Evolutionary conservation across 2,888 invertebrate genomes (phyloP), one percentile per base, ranked within the genome.

Genomic region (Drosophila multiciliata): DNA sequence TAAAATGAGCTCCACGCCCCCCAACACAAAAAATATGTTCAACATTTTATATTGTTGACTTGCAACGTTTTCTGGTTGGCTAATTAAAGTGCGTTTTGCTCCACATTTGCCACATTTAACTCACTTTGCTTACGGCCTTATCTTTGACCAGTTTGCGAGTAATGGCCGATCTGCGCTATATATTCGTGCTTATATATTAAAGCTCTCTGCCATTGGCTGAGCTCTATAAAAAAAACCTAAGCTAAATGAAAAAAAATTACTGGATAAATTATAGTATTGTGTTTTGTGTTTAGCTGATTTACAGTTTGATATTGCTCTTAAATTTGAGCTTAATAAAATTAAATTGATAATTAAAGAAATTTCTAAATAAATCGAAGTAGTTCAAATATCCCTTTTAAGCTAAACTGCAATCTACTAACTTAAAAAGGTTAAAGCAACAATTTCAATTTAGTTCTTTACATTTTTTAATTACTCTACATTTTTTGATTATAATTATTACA

Each of bases 51-150:
- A 26, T 54, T 54, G 54, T 54, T 20, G 52, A 49, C 50, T 49
- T 60, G 36, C 29, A 48, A 74, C 63, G 68, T 76, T 78, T 83
- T 89, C 83, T 91, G 90, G 91, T 90, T 91, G 91, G 91, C 70
- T 82, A 80, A 79, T 89, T 87, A 84, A 82, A 90, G 85, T 83
- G 78, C 78, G 81, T 74, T 62, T 61, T 73, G 68, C 52, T 71
- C 70, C 55, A 80, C 59, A 58, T 80, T 57, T 55, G 32, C 38
- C 45, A 45, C 45, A 45, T 45, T 65, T 53, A 49, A 66, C 50
- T 36, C 60, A 53, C 42, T 62, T 60, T 48, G 49, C 20, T 26
- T 36, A 9, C n/a, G 48, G 12, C 29, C 64, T 72, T 78, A 65
- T 75, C 72, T 75, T 33, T 20, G 12, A 45, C 20, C 54, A 23